Base-by-base conservation (phyloP, 2,888 invertebrate species). In the Periphyllus acericola region DNA sequence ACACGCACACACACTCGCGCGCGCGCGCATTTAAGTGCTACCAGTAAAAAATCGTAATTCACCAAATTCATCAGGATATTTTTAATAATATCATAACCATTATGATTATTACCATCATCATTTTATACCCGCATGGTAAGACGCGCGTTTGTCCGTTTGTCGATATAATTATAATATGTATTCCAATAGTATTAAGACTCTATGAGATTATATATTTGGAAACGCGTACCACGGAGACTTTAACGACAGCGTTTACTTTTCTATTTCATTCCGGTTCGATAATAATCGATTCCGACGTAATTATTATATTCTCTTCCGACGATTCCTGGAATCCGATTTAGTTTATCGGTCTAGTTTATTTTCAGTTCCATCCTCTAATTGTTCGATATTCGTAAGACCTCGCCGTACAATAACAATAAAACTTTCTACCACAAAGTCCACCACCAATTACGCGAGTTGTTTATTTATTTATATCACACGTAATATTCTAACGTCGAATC, bases 211-310 rank as follows among this genome's bases (percentile, higher is more conserved):
- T 60, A 60, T n/a, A 68, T 81, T 68, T 46, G 68, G 46, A 71
- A 29, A 71, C 68, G 11, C 72, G 19, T 72, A 19, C 17, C 6
- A 4, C n/a, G 19, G 9, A 32, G 68, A 81, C 68, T 81, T 79
- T 29, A 46, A 68, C 29, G 46, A 29, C 55, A 40, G 19, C 3
- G 21, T 21, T 68, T 40, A 21, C 81, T 68, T 81, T 68, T 68
- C 40, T 68, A 40, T 68, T 81, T 81, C 29, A 68, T 81, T 81
- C 68, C 68, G 32, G 46, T 81, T 81, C 40, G 21, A 81, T 21
- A 71, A 81, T 81, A 68, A 81, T 71, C 32, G 40, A 81, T 46
- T 46, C 46, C 32, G 29, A 68, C 46, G 46, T 81, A 81, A 81
- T 81, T 60, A 36, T 66, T 60, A 36, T 66, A n/a, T 66, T 36